Evolutionary conservation across 1,140 invertebrate genomes (phyloP).

Genomic region (Leptoteleia sp.): DNA sequence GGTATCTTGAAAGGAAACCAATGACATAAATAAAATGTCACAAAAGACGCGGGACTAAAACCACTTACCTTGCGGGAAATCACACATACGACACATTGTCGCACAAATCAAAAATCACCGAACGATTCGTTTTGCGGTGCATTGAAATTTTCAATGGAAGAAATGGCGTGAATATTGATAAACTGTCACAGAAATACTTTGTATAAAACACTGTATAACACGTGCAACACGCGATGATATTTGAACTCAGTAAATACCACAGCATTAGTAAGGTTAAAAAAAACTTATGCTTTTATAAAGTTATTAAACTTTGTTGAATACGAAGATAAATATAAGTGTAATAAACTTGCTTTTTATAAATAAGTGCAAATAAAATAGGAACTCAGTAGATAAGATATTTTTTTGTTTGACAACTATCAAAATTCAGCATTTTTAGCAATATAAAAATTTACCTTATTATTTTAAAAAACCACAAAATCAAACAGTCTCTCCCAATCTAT

Average conservation of each 20-base stretch:
- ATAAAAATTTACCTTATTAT: no score
- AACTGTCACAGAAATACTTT: slow-evolving; percentile 8
- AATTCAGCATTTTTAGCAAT: no score
- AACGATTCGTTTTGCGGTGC: slow-evolving; percentile 14
- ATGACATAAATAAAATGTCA: slow-evolving; percentile 17
- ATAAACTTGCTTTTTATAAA: no score
- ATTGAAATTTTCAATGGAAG: slow-evolving; percentile 19
- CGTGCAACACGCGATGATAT: not conserved
- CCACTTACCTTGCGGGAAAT: slow-evolving; percentile 12
- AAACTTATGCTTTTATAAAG: no score
- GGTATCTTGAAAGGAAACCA: slow-evolving; percentile 1
- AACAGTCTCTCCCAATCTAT: no score
- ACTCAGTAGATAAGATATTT: no score
- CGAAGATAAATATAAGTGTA: no score
- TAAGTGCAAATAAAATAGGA: no score
- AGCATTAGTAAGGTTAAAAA: no score
- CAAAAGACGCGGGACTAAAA: slow-evolving; percentile 13
- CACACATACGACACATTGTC: slow-evolving; percentile 21
- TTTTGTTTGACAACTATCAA: no score
- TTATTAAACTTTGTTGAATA: no score
- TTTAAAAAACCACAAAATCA: no score
- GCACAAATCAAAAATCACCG: slow-evolving; percentile 23
- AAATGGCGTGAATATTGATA: slow-evolving; percentile 23
- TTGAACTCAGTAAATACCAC: slow-evolving; percentile 6
- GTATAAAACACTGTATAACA: slow-evolving; percentile 10